Evolutionary conservation across 2,113 vertebrate genomes (phyloP), one percentile per base, ranked within the genome.

Genomic region (Chionodraco myersi): DNA sequence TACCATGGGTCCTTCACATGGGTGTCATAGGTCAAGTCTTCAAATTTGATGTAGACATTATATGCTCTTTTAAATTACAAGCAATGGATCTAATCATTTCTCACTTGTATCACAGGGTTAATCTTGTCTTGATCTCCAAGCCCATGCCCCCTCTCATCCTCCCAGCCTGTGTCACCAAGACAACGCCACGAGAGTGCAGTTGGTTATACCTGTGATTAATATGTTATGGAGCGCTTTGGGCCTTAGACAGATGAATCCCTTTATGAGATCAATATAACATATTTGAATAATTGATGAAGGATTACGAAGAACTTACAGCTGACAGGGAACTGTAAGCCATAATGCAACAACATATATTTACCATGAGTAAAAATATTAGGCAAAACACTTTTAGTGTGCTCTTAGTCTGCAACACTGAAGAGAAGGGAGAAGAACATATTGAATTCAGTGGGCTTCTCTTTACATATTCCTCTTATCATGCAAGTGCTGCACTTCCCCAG

Each of bases 401-500:
- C 12, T 2, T 49, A 63, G 57, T 80, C 60, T 68, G 52, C 36
- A 74, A 45, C 60, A 54, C 44, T 80, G 51, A 77, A 68, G 34
- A 77, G 72, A 18, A 64, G 49, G 30, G 52, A 59, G 34, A 61
- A 62, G 30, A 77, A 87, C 80, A 85, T 81, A 81, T 68, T 90
- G 82, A 82, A 86, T 86, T 80, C 72, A 78, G 59, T 60, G 49
- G 0, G 74, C 78, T 86, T 84, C 65, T 83, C 80, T 90, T 91
- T 90, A 82, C 90, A 83, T 85, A 89, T 85, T 89, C 71, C 68
- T 89, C 85, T 92, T 89, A 91, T 93, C 84, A 89, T 90, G 84
- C 91, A 82, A 90, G 87, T 70, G 83, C 85, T 83, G 88, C 80
- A 82, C 82, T 85, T 90, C 87, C 92, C 90, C 80, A 91, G 92